These are phyloP conservation scores for Coremacera marginata DNA, from an alignment of 2,888 invertebrate species.

Conservation along the genomic window DNA sequence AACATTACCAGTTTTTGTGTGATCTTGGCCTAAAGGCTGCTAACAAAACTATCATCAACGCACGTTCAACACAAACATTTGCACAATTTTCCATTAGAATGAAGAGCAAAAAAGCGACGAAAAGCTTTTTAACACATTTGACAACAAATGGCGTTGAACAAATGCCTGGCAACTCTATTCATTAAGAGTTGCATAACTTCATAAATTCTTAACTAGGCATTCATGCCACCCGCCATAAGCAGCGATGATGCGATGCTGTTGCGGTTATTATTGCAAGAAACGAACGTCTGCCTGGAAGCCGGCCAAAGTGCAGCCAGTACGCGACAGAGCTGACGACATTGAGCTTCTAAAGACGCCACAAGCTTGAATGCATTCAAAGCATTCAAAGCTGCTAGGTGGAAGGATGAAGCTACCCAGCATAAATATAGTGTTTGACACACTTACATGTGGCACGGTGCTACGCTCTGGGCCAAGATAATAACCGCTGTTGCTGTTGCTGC, in stretches of 20 bases:
- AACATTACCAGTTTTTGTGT: not conserved
- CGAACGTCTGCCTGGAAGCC: slow-evolving; percentile 5
- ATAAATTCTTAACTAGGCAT: slow-evolving; percentile 62
- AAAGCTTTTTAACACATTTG: slow-evolving; percentile 21
- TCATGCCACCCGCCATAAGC: slow-evolving; percentile 48
- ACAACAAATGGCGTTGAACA: not conserved
- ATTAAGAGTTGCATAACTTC: slow-evolving; percentile 46
- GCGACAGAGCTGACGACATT: slow-evolving; percentile 14
- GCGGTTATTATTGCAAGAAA: too few relatives aligned
- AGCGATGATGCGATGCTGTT: too few relatives aligned
- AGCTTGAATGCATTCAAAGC: not conserved
- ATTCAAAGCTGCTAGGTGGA: not conserved
- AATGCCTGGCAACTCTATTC: slow-evolving; percentile 1
- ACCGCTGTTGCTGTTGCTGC: slow-evolving; percentile 23
- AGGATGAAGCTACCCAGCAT: not conserved
- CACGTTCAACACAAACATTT: slow-evolving; percentile 36
- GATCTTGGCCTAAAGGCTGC: not conserved
- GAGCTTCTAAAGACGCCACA: slow-evolving; percentile 6
- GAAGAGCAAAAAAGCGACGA: not conserved
- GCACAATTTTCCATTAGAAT: slow-evolving; percentile 6
- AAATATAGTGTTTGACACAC: slow-evolving; percentile 39
- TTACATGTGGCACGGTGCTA: slow-evolving; percentile 29
- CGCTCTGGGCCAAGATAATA: slow-evolving; percentile 38
- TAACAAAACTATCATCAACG: not conserved
- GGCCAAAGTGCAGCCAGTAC: slow-evolving; percentile 25